Base-by-base conservation (phyloP, 2,113 vertebrate genomes). In the Hippocampus abdominalis region DNA sequence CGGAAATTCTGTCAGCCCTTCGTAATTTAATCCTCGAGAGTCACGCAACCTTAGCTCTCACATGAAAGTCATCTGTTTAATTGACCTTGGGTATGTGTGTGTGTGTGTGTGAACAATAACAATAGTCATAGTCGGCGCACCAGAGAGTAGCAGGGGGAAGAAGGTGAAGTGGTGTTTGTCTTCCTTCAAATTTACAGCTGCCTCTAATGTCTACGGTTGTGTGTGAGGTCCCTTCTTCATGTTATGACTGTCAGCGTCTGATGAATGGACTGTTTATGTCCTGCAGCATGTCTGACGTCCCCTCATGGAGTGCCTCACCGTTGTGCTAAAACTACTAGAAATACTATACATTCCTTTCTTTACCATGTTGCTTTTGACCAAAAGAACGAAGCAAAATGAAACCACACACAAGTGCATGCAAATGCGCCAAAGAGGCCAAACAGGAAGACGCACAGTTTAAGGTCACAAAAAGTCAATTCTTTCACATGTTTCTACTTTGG, bases 401-500 rank as follows among this genome's bases (percentile, higher is more conserved):
- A 44, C 56, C 32, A 67, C 44, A 72, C 40, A 69, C 57, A 73
- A 29, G 51, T 21, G 49, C 21, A 25, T 64, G 44, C 39, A 64
- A 40, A 64, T 57, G 66, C 69, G 51, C 53, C 72, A 70, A 4
- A n/a, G 61, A 80, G 25, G 48, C 44, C 42, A 70, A 74, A 54
- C 61, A 81, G 69, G 76, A 67, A 71, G 72, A 80, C 65, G 71
- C 48, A 27, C 74, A 62, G 78, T 78, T 59, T 69, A 72, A 78
- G 89, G 89, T 91, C 90, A 91, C 71, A 76, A 88, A 83, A 90
- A 86, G 73, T 72, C 76, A 66, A 92, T 92, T 90, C 89, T 92
- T 92, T 91, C 87, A 84, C 89, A 90, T 88, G 88, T 88, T 83
- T 86, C 87, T 89, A 74, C 77, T 91, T 90, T 90, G 87, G 85